These are phyloP conservation scores for Avahi laniger DNA, from an alignment of 2,797 vertebrate species.

Conservation along the genomic window DNA sequence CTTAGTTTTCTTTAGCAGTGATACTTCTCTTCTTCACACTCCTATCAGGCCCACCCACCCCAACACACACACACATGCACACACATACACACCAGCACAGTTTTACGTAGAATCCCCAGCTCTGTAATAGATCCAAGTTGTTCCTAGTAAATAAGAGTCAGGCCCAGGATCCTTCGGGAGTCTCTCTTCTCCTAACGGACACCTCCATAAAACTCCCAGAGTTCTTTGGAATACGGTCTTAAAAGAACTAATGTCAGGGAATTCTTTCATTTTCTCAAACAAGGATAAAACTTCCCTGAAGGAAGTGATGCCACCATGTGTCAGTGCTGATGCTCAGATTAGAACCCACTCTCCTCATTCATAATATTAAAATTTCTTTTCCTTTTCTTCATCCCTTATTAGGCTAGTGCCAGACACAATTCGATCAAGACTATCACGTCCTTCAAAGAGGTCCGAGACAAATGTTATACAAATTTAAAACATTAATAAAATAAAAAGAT, in stretches of 20 bases:
- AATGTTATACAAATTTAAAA: not conserved
- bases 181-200: not conserved
- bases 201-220: not conserved
- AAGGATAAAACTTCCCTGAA: not conserved
- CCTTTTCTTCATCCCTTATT: not conserved
- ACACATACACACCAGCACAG: not conserved
- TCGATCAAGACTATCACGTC: not conserved
- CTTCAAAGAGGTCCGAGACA: not conserved
- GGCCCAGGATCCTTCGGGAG: not conserved
- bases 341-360: not conserved
- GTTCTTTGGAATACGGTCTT: not conserved
- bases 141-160: not conserved
- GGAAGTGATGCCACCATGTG: not conserved
- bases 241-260: not conserved
- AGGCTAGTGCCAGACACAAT: not conserved
- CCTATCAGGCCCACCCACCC: not conserved
- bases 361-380: not conserved
- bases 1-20: not conserved
- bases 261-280: not conserved
- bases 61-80: not conserved
- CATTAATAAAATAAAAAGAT: not conserved
- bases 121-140: not conserved
- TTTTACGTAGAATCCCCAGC: not conserved
- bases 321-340: not conserved
- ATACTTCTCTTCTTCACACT: not conserved